These are phyloP conservation scores for Phataginus tricuspis DNA, from an alignment of 2,797 vertebrate genomes.

Conservation along the genomic window DNA sequence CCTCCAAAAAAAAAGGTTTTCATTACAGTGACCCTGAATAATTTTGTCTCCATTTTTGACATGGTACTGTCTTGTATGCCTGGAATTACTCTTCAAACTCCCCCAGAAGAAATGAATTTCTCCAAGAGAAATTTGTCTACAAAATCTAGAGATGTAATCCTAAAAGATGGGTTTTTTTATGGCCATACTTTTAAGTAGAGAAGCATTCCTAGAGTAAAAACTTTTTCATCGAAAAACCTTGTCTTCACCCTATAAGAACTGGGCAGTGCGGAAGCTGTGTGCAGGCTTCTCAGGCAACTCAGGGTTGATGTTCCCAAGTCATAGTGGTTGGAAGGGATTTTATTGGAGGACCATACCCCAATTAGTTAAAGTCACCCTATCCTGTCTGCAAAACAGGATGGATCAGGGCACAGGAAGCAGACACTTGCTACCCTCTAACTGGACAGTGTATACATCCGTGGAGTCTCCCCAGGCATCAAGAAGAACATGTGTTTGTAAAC, in stretches of 20 bases:
- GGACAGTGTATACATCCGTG: neutral
- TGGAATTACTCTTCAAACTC: constrained; percentile 9
- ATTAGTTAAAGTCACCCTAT: neutral
- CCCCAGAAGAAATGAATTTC: neutral
- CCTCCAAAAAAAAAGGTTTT: neutral
- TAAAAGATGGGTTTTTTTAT: neutral
- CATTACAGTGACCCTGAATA: neutral
- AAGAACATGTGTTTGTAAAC: neutral
- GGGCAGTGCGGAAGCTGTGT: neutral
- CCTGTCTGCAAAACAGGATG: neutral
- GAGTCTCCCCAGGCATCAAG: neutral
- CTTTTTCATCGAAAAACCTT: neutral
- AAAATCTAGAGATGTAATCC: neutral
- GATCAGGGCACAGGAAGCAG: neutral
- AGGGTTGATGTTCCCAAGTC: no score
- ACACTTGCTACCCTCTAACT: neutral
- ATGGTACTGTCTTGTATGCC: neutral
- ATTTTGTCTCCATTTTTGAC: neutral
- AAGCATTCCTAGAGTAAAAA: neutral
- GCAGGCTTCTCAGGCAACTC: neutral
- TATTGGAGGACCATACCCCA: neutral
- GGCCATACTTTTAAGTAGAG: neutral
- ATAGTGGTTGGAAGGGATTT: neutral
- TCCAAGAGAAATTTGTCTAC: neutral
- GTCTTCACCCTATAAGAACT: neutral